Conservation (phyloP, 2,888 invertebrate species). For the Priocnemis perturbator region DNA sequence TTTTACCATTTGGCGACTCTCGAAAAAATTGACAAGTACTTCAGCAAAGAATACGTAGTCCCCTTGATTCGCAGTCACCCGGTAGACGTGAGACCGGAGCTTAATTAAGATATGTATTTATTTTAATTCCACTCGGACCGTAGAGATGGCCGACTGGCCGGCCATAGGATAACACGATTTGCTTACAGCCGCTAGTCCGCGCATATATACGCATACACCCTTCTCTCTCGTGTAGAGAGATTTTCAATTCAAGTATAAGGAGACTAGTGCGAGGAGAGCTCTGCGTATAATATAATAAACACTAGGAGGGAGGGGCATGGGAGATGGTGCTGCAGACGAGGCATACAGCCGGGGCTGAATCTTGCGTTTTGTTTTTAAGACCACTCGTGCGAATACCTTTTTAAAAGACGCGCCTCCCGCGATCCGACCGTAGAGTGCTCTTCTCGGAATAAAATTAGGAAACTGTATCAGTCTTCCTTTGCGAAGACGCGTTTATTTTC, state of each 20-base stretch:
- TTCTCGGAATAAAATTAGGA: slow-evolving; percentile 58
- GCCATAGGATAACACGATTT: slow-evolving; percentile 71
- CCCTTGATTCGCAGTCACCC: slow-evolving; percentile 49
- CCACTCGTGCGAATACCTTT: slow-evolving; percentile 56
- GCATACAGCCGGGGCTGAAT: slow-evolving; percentile 41
- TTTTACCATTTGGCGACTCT: no score
- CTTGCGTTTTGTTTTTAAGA: slow-evolving; percentile 56
- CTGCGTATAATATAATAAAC: slow-evolving; percentile 61
- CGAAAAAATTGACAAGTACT: neutral
- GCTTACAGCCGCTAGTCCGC: slow-evolving; percentile 65
- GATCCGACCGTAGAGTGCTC: slow-evolving; percentile 46
- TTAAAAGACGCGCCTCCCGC: slow-evolving; percentile 47
- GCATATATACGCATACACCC: slow-evolving; percentile 49
- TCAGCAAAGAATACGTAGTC: neutral
- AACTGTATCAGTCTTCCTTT: slow-evolving; percentile 57
- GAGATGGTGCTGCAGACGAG: neutral
- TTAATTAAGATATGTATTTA: slow-evolving; percentile 75
- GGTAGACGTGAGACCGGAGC: slow-evolving; percentile 62
- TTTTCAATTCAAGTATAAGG: slow-evolving; percentile 71
- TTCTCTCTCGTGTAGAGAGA: slow-evolving; percentile 55
- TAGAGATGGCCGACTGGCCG: slow-evolving; percentile 63
- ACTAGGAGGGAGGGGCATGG: slow-evolving; percentile 31
- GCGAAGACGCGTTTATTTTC: slow-evolving; percentile 55
- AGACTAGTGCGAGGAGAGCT: slow-evolving; percentile 52
- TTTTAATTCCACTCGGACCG: slow-evolving; percentile 71